Percentiles rank a stretch among this genome's conserved stretches.
These are phyloP conservation scores for Erannis defoliaria DNA, from an alignment of 2,888 invertebrate genomes.

Conservation along the genomic window DNA sequence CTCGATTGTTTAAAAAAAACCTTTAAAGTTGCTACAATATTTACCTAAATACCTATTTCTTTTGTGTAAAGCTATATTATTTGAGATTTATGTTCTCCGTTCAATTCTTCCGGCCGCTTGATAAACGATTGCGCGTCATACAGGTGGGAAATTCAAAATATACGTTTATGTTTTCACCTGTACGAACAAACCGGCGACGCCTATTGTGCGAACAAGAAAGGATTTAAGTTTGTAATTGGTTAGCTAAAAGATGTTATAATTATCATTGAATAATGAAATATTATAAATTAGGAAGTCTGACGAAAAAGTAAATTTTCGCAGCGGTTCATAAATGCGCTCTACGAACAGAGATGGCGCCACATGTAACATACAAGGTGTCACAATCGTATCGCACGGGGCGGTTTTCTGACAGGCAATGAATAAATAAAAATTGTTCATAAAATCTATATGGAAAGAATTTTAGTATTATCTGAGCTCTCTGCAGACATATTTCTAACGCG, in stretches of 20 bases:
- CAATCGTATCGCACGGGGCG: too few relatives aligned
- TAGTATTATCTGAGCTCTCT: too few relatives aligned
- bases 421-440: too few relatives aligned
- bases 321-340: not conserved
- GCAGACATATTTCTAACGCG: too few relatives aligned
- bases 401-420: too few relatives aligned
- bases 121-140: conserved; percentile 9
- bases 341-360: not conserved
- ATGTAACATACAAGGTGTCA: not conserved
- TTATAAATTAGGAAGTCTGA: not conserved
- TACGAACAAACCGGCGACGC: not conserved
- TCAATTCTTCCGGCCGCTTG: not conserved
- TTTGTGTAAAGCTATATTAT: not conserved
- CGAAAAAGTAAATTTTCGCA: not conserved
- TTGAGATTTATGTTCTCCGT: not conserved
- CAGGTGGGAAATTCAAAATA: not conserved
- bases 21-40: not conserved
- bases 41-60: not conserved
- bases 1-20: not conserved
- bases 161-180: conserved; percentile 4
- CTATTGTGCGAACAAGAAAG: not conserved
- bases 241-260: not conserved
- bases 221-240: not conserved
- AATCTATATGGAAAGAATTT: too few relatives aligned
- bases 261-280: not conserved